These are phyloP conservation scores for Ypsolopha scabrella DNA, from an alignment of 2,888 invertebrate genomes.

Conservation along the genomic window DNA sequence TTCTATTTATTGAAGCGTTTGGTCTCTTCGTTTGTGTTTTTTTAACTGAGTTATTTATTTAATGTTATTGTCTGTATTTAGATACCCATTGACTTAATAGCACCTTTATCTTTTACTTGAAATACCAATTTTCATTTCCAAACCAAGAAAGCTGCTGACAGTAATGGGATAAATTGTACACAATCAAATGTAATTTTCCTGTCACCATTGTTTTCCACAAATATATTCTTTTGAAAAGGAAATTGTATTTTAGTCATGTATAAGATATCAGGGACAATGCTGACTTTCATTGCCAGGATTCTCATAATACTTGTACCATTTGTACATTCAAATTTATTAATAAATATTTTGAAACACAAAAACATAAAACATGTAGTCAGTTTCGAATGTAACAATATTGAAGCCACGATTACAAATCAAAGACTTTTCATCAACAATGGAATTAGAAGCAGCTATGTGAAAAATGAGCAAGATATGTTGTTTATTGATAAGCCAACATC, in stretches of 20 bases:
- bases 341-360: slow-evolving; percentile 38
- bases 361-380: slow-evolving; percentile 29
- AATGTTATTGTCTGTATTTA: no score
- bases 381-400: slow-evolving; percentile 27
- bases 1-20: slow-evolving; percentile 15
- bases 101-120: no score
- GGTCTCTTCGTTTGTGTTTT: no score
- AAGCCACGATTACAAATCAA: slow-evolving; percentile 18
- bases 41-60: no score
- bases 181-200: slow-evolving; percentile 22
- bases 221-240: not conserved
- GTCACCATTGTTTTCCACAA: slow-evolving; percentile 16
- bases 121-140: no score
- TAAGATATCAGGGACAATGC: not conserved
- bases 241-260: not conserved
- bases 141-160: slow-evolving; percentile 19
- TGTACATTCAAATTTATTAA: slow-evolving; percentile 10
- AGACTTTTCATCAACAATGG: slow-evolving; percentile 25
- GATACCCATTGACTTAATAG: no score
- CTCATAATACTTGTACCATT: not conserved
- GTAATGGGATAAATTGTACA: slow-evolving; percentile 20
- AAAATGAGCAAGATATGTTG: slow-evolving; percentile 8
- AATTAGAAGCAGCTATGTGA: slow-evolving; percentile 18
- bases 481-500: slow-evolving; percentile 10
- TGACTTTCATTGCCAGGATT: not conserved